A percentile compares a stretch with the other conserved stretches of the same genome.
Evolutionary conservation across 1,140 invertebrate species (phyloP).

Genomic region (Stenopsyche tienmushanensis): DNA sequence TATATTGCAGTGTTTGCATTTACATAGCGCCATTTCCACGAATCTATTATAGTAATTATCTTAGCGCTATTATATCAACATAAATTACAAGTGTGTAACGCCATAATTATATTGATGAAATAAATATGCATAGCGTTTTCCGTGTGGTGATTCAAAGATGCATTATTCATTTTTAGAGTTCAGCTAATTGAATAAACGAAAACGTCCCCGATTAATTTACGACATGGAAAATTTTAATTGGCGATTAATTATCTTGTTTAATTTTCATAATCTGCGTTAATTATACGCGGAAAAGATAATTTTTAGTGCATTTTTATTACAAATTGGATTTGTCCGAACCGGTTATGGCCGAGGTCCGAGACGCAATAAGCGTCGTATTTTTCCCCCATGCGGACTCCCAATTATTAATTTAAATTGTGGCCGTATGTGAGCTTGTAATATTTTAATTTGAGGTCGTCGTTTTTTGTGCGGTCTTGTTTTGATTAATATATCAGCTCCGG

Average conservation of each 20-base stretch:
- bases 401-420: conserved; percentile 16
- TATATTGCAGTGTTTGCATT: no score
- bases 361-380: no score
- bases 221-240: not conserved
- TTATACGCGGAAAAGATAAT: no score
- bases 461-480: not conserved
- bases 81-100: not conserved
- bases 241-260: not conserved
- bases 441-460: conserved; percentile 8
- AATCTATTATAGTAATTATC: no score
- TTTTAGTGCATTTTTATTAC: no score
- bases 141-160: no score
- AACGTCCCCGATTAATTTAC: not conserved
- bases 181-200: no score
- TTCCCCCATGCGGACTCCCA: no score
- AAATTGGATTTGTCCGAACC: no score
- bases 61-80: not conserved
- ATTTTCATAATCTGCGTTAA: no score
- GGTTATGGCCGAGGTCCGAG: no score
- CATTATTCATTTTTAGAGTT: no score
- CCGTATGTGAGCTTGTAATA: conserved; percentile 5
- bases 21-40: not conserved
- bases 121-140: not conserved
- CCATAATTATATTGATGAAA: not conserved
- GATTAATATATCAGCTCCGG: conserved; percentile 9